Evolutionary conservation across 2,888 invertebrate species (phyloP).

Genomic region (Chrysolina americana): DNA sequence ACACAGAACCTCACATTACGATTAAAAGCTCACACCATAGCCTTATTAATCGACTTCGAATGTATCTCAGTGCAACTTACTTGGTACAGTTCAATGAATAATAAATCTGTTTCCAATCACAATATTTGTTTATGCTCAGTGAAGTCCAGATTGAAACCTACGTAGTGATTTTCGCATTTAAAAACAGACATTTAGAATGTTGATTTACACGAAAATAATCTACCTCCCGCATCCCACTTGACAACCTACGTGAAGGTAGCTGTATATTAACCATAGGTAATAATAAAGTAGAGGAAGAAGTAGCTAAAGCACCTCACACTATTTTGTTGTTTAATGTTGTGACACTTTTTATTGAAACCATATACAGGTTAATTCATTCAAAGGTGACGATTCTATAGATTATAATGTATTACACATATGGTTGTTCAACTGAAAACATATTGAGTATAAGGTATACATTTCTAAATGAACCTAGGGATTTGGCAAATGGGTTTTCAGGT

Average conservation of each 20-base stretch:
- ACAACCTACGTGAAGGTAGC: conserved; percentile 50
- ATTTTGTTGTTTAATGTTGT: conserved; percentile 4
- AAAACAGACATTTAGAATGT: conserved; percentile 48
- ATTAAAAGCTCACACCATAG: background rate
- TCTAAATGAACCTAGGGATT: too few relatives aligned
- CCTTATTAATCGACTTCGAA: conserved; percentile 10
- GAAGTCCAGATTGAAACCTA: conserved; percentile 48
- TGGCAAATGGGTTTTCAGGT: too few relatives aligned
- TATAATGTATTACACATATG: too few relatives aligned
- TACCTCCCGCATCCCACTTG: conserved; percentile 55
- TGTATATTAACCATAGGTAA: conserved; percentile 42
- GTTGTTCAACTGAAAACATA: too few relatives aligned
- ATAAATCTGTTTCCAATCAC: conserved; percentile 26
- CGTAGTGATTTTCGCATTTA: conserved; percentile 47
- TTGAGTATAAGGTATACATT: too few relatives aligned
- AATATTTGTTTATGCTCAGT: conserved; percentile 43
- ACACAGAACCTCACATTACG: background rate
- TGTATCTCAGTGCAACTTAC: conserved; percentile 3
- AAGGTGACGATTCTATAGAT: background rate
- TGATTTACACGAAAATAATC: conserved; percentile 49
- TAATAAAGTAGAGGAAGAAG: conserved; percentile 44
- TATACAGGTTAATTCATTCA: background rate
- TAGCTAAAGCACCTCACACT: conserved; percentile 11
- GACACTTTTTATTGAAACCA: conserved; percentile 1
- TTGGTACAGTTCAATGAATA: conserved; percentile 33